Conservation (phyloP, 2,888 invertebrate genomes). For the Terebella lapidaria region DNA sequence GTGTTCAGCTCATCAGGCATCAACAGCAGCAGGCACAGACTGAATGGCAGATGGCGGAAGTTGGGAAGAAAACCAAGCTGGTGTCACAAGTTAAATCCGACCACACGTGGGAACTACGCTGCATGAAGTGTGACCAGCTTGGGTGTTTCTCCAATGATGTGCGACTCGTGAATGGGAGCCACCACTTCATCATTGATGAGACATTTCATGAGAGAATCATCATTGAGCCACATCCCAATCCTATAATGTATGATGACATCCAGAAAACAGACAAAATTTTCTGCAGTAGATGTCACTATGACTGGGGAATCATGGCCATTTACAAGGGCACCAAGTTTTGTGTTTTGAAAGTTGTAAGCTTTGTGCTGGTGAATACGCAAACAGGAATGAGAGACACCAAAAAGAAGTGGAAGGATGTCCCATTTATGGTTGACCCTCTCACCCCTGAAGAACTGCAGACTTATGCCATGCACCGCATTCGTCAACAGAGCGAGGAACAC, state of each 20-base stretch:
- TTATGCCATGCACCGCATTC: not conserved
- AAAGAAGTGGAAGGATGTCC: slow-evolving; percentile 28
- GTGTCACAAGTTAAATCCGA: not conserved
- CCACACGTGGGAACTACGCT: slow-evolving; percentile 32
- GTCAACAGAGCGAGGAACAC: too few relatives aligned
- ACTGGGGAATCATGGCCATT: slow-evolving; percentile 25
- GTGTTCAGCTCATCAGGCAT: slow-evolving; percentile 22
- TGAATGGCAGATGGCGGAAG: slow-evolving; percentile 6
- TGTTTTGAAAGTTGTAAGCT: slow-evolving; percentile 23
- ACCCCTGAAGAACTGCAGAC: slow-evolving; percentile 11
- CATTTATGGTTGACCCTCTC: slow-evolving; percentile 20
- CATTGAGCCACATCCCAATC: slow-evolving; percentile 16
- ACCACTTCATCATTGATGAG: slow-evolving; percentile 34
- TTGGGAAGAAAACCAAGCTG: slow-evolving; percentile 4
- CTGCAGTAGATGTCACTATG: slow-evolving; percentile 25
- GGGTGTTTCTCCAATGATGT: slow-evolving; percentile 36
- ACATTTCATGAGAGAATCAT: slow-evolving; percentile 21
- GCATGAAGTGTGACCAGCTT: slow-evolving; percentile 34
- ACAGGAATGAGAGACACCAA: slow-evolving; percentile 2
- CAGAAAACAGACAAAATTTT: slow-evolving; percentile 23
- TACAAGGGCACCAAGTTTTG: slow-evolving; percentile 24
- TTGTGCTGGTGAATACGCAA: slow-evolving; percentile 16
- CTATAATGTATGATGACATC: slow-evolving; percentile 13
- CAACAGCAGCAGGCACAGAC: slow-evolving; percentile 15
- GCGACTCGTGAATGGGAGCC: slow-evolving; percentile 31